A percentile compares a stretch with the other conserved stretches of the same genome.
Evolutionary conservation across 2,797 vertebrate genomes (phyloP).

Genomic region (Oryzias sinensis): DNA sequence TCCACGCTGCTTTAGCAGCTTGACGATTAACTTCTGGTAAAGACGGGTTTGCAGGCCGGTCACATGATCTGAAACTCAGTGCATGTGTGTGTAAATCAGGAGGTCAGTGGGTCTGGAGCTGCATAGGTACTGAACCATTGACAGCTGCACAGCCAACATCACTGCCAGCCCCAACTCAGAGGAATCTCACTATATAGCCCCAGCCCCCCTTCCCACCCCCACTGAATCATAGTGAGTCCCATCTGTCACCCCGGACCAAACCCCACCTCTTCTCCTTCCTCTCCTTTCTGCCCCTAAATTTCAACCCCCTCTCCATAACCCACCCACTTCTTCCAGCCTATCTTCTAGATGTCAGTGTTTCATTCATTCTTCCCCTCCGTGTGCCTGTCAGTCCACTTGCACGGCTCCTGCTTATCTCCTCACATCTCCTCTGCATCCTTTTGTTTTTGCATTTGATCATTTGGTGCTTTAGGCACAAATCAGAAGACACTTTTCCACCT

Average conservation of each 20-base stretch:
- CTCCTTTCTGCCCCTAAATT: slow-evolving; percentile 2
- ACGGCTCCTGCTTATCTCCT: background rate
- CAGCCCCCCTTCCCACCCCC: slow-evolving; percentile 63
- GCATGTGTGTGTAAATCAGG: slow-evolving; percentile 15
- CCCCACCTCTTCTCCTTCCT: slow-evolving; percentile 28
- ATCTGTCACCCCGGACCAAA: slow-evolving; percentile 63
- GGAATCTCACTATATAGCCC: slow-evolving; percentile 70
- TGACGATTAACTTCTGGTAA: slow-evolving; percentile 44
- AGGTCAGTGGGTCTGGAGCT: slow-evolving; percentile 36
- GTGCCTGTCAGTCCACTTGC: slow-evolving; percentile 15
- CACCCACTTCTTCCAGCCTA: slow-evolving; percentile 25
- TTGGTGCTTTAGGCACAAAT: slow-evolving; percentile 9
- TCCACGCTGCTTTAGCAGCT: slow-evolving; percentile 26
- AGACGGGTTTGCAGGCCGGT: slow-evolving; percentile 15
- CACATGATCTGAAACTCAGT: slow-evolving; percentile 35
- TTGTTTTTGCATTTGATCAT: background rate
- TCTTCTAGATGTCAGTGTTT: slow-evolving; percentile 7
- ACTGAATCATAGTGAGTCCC: slow-evolving; percentile 56
- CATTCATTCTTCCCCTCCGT: slow-evolving; percentile 10
- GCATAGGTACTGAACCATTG: slow-evolving; percentile 68
- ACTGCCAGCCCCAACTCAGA: slow-evolving; percentile 53
- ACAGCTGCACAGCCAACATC: slow-evolving; percentile 72
- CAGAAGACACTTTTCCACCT: slow-evolving; percentile 26
- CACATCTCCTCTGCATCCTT: background rate
- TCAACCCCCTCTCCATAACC: slow-evolving; percentile 2